Evolutionary conservation across 2,797 vertebrate species (phyloP).

Genomic region (Mionectes olivaceus): DNA sequence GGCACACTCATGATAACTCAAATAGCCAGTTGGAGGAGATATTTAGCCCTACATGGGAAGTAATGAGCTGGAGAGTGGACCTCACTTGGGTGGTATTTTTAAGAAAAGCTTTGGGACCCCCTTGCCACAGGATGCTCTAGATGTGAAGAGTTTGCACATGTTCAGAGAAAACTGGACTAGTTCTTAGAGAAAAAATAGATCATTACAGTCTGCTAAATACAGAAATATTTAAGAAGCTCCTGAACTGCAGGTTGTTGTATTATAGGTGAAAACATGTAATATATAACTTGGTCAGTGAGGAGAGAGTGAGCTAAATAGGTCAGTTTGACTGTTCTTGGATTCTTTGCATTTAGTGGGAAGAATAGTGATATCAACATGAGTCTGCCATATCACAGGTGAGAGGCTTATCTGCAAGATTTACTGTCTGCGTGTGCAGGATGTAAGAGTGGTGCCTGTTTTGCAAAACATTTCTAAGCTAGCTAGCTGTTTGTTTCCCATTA

Average conservation of each 20-base stretch:
- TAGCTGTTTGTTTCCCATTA: neutral
- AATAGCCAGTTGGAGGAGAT: neutral
- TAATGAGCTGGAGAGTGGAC: neutral
- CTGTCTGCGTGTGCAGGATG: neutral
- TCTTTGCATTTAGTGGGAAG: neutral
- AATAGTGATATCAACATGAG: accelerated
- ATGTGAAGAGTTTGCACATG: neutral
- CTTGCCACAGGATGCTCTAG: neutral
- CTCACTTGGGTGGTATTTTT: neutral
- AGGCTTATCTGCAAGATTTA: neutral
- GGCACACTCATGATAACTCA: neutral
- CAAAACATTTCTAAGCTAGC: neutral
- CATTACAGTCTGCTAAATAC: neutral
- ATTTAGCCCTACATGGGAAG: neutral
- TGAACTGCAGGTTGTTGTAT: neutral
- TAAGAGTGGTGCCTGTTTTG: neutral
- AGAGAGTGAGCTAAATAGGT: neutral
- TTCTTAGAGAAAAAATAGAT: neutral
- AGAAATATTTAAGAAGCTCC: neutral
- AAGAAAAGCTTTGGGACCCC: neutral
- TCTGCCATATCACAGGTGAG: neutral
- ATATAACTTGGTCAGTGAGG: neutral
- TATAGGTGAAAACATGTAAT: neutral
- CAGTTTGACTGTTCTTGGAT: neutral
- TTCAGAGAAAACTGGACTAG: neutral